Evolutionary conservation across 2,888 invertebrate genomes (phyloP).

Genomic region (Melanchra persicariae): DNA sequence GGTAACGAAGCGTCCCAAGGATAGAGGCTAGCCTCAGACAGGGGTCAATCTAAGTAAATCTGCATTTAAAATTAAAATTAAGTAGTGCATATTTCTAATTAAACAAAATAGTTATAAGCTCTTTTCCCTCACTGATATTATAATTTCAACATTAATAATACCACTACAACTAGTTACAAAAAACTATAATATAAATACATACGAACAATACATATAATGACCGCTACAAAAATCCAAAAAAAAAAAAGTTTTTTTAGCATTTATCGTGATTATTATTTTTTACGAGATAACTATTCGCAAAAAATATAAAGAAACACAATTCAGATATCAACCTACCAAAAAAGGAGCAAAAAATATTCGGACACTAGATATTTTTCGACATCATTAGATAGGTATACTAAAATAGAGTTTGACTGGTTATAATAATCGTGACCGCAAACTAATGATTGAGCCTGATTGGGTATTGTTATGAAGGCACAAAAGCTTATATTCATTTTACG

Average conservation of each 20-base stretch:
- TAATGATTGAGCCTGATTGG: slow-evolving; percentile 45
- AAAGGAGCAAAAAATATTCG: slow-evolving; percentile 31
- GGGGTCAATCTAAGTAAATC: background rate
- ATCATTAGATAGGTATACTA: slow-evolving; percentile 35
- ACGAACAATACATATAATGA: background rate
- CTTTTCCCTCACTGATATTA: background rate
- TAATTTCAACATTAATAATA: background rate
- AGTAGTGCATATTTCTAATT: background rate
- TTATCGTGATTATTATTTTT: background rate
- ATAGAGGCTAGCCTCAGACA: background rate
- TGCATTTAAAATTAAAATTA: background rate
- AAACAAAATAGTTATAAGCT: background rate
- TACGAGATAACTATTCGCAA: slow-evolving; percentile 8
- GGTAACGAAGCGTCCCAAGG: slow-evolving; percentile 19
- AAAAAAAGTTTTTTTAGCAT: background rate
- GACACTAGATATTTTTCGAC: slow-evolving; percentile 27
- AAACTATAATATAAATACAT: background rate
- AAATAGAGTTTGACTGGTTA: slow-evolving; percentile 15
- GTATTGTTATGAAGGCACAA: slow-evolving; percentile 43
- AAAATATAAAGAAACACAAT: slow-evolving; percentile 19
- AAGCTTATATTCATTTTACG: slow-evolving; percentile 16
- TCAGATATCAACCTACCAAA: background rate
- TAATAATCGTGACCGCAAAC: slow-evolving; percentile 51
- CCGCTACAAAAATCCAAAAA: background rate
- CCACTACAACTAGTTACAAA: background rate